These are phyloP conservation scores for Ammodytes marinus DNA, from an alignment of 2,113 vertebrate genomes.

Conservation along the genomic window DNA sequence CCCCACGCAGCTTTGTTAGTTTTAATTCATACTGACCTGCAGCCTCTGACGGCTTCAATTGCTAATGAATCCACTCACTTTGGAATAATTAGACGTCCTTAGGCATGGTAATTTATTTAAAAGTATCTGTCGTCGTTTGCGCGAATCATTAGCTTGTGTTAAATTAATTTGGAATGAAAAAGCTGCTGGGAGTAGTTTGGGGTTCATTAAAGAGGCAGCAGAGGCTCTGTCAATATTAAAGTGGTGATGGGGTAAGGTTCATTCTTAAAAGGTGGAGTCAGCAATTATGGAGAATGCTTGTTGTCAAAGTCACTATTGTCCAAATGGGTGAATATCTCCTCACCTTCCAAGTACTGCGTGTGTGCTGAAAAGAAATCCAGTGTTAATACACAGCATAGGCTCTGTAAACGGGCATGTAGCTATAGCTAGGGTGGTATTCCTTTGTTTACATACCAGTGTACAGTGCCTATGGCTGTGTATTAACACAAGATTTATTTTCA, in stretches of 20 bases:
- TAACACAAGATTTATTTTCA: no score
- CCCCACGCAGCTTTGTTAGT: conserved; percentile 84
- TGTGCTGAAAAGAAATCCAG: no score
- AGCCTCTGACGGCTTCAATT: conserved; percentile 86
- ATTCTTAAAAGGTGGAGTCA: no score
- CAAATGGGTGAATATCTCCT: no score
- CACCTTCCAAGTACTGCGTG: no score
- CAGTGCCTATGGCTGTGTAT: no score
- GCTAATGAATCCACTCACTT: conserved; percentile 91
- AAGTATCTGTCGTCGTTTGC: conserved; percentile 84
- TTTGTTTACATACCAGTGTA: no score
- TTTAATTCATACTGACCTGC: conserved; percentile 85
- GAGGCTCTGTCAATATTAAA: conserved; percentile 85
- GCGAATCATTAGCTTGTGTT: conserved; percentile 89
- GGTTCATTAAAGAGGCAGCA: conserved; percentile 86
- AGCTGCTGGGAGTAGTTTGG: conserved; percentile 87
- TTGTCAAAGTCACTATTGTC: no score
- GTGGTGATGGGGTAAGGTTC: conserved; percentile 74
- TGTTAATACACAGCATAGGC: no score
- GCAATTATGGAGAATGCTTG: no score
- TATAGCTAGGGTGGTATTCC: no score
- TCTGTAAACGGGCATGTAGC: no score
- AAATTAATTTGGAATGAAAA: conserved; percentile 92
- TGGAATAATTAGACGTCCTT: conserved; percentile 92
- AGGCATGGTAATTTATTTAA: conserved; percentile 91